Base-by-base conservation (phyloP, 2,888 invertebrate genomes). In the Tuta absoluta region DNA sequence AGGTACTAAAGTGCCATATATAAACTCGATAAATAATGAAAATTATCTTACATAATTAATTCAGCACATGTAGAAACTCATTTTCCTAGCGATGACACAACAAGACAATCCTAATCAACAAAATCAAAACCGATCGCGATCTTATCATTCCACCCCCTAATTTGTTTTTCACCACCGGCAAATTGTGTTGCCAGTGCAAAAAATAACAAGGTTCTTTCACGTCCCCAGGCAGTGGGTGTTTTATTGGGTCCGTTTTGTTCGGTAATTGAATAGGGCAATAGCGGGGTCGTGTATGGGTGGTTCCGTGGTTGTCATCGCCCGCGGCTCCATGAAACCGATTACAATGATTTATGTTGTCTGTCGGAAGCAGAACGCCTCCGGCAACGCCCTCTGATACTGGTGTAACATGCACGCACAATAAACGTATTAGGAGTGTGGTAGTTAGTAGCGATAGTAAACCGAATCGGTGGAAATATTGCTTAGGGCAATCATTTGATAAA, bases 321-420 rank as follows among this genome's bases (percentile, higher is more conserved):
- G 73, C 67, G 77, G 77, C 75, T 62, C 70, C 70, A 75, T 77
- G 75, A 73, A 75, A 74, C 69, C 79, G 75, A 79, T 79, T 79
- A 77, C 75, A 62, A 65, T 79, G 80, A 82, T 81, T 82, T 80
- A 80, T 80, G 78, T 75, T 68, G 72, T 72, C 68, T 78, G 77
- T 76, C 72, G 67, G 70, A 65, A 65, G 74, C 78, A 77, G 74
- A 23, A 41, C 60, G 72, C 76, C 67, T 66, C 69, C 63, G 71
- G 75, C 71, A 65, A 51, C 65, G 63, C 60, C 60, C 45, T 45
- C 56, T 8, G 28, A 21, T 60, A 24, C 45, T 23, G 48, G 12
- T 45, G 45, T 45, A n/a, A 60, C 45, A 60, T 23, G 41, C 24
- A 41, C 65, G 57, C 57, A 56, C 56, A 56, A 56, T 56, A 56